Conservation (phyloP, 2,113 vertebrate genomes). For the Callocephalon fimbriatum region DNA sequence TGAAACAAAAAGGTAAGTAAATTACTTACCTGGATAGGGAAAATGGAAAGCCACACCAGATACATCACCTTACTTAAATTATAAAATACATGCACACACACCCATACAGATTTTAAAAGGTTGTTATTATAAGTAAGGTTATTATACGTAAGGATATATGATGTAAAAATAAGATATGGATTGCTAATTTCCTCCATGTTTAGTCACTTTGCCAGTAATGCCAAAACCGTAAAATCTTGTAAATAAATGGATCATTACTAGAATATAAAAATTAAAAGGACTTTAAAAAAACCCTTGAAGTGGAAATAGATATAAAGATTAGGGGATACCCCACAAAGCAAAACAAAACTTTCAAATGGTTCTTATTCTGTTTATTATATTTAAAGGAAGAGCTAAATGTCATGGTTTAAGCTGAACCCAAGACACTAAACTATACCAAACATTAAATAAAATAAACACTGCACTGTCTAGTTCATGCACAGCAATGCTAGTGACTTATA, state of each 20-base stretch:
- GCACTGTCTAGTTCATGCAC: background rate
- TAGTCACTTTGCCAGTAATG: background rate
- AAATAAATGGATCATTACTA: background rate
- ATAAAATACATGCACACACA: background rate
- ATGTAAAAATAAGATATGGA: background rate
- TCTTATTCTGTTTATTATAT: background rate
- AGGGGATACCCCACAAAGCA: background rate
- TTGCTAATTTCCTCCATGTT: background rate
- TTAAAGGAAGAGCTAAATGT: background rate
- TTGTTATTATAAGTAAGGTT: background rate
- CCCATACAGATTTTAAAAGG: background rate
- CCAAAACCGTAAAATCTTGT: background rate
- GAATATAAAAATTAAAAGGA: background rate
- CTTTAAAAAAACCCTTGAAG: background rate
- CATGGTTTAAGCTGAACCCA: background rate
- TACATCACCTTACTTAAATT: background rate
- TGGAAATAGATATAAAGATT: background rate
- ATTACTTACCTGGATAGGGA: slow-evolving; percentile 12
- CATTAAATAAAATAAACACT: background rate
- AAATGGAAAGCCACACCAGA: background rate
- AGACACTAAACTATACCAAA: background rate
- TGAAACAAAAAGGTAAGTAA: background rate
- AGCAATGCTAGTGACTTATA: background rate
- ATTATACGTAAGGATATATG: background rate
- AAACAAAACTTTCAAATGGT: background rate